phyloP scores from a whole-genome alignment of 2,888 invertebrate species.

The Bugulina stolonifera region DNA sequence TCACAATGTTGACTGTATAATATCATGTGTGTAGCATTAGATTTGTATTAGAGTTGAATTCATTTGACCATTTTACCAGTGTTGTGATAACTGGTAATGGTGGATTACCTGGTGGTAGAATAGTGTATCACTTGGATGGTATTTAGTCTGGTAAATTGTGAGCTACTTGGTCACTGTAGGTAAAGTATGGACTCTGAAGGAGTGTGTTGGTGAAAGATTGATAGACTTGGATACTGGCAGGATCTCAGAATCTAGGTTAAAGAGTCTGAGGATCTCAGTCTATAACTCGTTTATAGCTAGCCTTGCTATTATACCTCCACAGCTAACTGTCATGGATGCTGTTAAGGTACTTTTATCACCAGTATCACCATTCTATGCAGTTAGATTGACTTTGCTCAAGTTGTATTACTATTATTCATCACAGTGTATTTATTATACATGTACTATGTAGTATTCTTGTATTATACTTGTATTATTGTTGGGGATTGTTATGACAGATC shows the following conservation, averaged over 20 bases:
- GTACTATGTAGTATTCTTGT: too few relatives aligned
- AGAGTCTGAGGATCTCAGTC: slow-evolving; percentile 60
- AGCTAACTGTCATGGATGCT: neutral
- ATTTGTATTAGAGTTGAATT: too few relatives aligned
- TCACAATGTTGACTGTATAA: too few relatives aligned
- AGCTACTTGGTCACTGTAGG: neutral
- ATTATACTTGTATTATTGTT: neutral
- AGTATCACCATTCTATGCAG: too few relatives aligned
- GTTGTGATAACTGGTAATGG: too few relatives aligned
- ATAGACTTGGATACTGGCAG: slow-evolving; percentile 59
- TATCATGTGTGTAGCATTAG: too few relatives aligned
- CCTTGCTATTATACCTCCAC: neutral
- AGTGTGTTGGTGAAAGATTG: slow-evolving; percentile 53
- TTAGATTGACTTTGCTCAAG: too few relatives aligned
- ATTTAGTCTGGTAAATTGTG: too few relatives aligned
- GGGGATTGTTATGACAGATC: neutral
- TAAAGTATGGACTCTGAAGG: slow-evolving; percentile 61
- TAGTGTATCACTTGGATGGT: too few relatives aligned
- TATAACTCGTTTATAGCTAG: neutral
- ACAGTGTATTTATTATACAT: neutral
- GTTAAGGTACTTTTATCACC: slow-evolving; percentile 12
- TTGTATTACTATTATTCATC: too few relatives aligned
- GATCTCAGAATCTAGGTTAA: slow-evolving; percentile 43
- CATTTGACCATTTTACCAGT: too few relatives aligned
- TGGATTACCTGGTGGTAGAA: too few relatives aligned